phyloP scores from a whole-genome alignment of 2,888 invertebrate genomes.

The Hirtodrosophila confusa region DNA sequence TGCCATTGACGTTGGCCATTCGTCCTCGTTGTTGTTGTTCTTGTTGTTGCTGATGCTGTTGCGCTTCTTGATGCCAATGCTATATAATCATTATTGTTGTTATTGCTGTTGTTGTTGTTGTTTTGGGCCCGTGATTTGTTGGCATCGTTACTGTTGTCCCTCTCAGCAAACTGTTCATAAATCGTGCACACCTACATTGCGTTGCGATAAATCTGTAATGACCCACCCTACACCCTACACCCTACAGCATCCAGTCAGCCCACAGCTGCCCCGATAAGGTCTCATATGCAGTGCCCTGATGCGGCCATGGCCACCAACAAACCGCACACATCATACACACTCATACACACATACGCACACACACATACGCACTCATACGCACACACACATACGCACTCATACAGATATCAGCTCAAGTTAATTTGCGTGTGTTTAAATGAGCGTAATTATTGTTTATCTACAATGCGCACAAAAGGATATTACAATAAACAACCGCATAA shows the following conservation, averaged over 20 bases:
- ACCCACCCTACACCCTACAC: slow-evolving; percentile 23
- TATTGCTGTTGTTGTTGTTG: slow-evolving; percentile 37
- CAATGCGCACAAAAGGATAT: slow-evolving; percentile 46
- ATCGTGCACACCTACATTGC: slow-evolving; percentile 73
- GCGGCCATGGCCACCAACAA: slow-evolving; percentile 28
- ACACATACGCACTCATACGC: slow-evolving; percentile 1
- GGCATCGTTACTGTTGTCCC: slow-evolving; percentile 78
- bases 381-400: slow-evolving; percentile 9
- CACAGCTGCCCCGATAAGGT: slow-evolving; percentile 16
- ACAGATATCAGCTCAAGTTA: slow-evolving; percentile 45
- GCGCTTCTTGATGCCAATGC: slow-evolving; percentile 51
- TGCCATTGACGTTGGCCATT: slow-evolving; percentile 36
- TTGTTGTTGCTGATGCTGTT: slow-evolving; percentile 22
- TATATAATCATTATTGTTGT: slow-evolving; percentile 50
- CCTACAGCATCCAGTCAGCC: neutral
- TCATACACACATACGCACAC: slow-evolving; percentile 10
- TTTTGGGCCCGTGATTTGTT: slow-evolving; percentile 69
- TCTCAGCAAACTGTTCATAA: slow-evolving; percentile 79
- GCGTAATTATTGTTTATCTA: slow-evolving; percentile 76
- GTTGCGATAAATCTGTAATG: slow-evolving; percentile 78
- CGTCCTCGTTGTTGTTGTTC: slow-evolving; percentile 28
- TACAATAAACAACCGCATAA: slow-evolving; percentile 43
- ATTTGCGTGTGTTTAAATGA: slow-evolving; percentile 73
- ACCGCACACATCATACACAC: slow-evolving; percentile 13
- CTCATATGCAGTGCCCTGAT: slow-evolving; percentile 22